Base-by-base conservation (phyloP, 2,888 invertebrate genomes). In the Epistrophella euchroma region DNA sequence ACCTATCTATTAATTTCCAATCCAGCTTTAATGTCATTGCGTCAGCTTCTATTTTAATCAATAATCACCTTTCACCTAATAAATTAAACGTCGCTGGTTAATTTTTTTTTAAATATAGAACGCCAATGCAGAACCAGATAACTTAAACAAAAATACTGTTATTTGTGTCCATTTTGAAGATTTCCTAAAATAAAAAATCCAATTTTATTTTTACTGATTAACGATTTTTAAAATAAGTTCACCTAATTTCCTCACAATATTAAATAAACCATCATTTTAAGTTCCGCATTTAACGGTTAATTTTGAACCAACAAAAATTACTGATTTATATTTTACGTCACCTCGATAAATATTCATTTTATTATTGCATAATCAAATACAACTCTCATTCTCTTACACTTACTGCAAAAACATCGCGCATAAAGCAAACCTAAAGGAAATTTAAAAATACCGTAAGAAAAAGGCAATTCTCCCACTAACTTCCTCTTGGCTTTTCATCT, bases 401-500 rank as follows among this genome's bases (percentile, higher is more conserved):
- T 52, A 25, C 13, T 35, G 19, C 4, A 13, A 32, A 35, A 5
- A 13, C 4, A 35, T 4, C 5, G 17, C 13, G 19, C 37, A 45
- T n/a, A 25, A 15, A n/a, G n/a, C 62, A 60, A 25, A 19, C 10
- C n/a, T 32, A 64, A 45, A 32, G 45, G 45, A 64, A 64, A 32
- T 17, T 45, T 32, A 45, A 19, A 64, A 64, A 25, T 25, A 28
- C 66, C 66, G 15, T 15, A 47, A 35, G 32, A 43, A 28, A 25
- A 45, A 47, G 17, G 32, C 19, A 47, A 47, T 32, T 19, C 17
- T 32, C 66, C 47, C 66, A 32, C 47, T 19, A 45, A 66, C 66
- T 47, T 66, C 66, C 66, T 66, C 35, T 66, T 66, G 66, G 15
- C 7, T 66, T 66, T 47, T 2, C 66, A 47, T 47, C 13, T 19